Evolutionary conservation across 2,113 vertebrate species (phyloP).

Genomic region (Mastomys coucha): DNA sequence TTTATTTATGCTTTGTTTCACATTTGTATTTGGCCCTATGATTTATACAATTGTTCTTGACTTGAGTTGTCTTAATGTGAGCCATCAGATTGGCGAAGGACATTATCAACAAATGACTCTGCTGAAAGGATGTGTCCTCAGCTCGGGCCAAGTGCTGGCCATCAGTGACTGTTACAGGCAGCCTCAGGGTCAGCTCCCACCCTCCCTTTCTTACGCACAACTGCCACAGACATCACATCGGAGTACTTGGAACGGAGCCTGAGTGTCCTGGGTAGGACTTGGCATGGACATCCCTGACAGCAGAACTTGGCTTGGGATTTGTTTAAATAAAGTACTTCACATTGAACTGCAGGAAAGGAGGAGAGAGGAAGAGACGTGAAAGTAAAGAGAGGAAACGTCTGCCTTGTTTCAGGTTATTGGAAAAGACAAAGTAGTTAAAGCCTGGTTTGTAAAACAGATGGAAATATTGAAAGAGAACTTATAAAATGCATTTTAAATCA

Average conservation of each 20-base stretch:
- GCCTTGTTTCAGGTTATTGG: not conserved
- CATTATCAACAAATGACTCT: constrained; percentile 73
- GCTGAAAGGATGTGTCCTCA: constrained; percentile 71
- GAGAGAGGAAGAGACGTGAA: not conserved
- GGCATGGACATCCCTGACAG: constrained; percentile 7
- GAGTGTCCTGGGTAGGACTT: not conserved
- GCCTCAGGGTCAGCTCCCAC: constrained; percentile 29
- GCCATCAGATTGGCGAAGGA: constrained; percentile 61
- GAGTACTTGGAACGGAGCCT: not conserved
- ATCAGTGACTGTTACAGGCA: constrained; percentile 36
- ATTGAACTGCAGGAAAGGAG: not conserved
- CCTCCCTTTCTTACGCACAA: constrained; percentile 56
- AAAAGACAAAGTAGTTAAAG: constrained; percentile 26
- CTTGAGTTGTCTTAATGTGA: constrained; percentile 21
- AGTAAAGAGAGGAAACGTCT: constrained; percentile 54
- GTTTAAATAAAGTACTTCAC: constrained; percentile 57
- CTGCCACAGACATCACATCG: not conserved
- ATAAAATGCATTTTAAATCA: not conserved
- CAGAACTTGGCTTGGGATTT: constrained; percentile 58
- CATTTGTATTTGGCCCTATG: constrained; percentile 35
- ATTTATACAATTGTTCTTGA: constrained; percentile 66
- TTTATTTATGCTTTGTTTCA: constrained; percentile 66
- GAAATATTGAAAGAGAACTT: not conserved
- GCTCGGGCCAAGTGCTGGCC: constrained; percentile 23
- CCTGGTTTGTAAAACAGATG: not conserved